phyloP scores from a whole-genome alignment of 2,113 vertebrate genomes.

The Apteryx owenii region DNA sequence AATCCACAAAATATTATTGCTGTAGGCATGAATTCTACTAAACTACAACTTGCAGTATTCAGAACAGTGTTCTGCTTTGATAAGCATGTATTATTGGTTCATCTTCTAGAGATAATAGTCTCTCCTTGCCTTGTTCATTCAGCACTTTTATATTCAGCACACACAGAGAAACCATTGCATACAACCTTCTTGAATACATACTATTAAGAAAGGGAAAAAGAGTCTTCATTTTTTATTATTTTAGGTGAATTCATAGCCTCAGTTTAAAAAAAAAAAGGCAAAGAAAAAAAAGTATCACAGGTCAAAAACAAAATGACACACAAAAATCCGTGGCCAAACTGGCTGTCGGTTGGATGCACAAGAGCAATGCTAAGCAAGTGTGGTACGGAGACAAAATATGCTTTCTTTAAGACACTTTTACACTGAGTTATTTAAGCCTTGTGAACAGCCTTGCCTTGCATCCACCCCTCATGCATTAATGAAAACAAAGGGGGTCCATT shows the following conservation, averaged over 20 bases:
- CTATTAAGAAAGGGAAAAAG: slow-evolving; percentile 26
- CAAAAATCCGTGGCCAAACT: slow-evolving; percentile 71
- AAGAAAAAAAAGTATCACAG: slow-evolving; percentile 65
- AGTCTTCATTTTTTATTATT: not conserved
- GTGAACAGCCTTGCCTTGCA: slow-evolving; percentile 59
- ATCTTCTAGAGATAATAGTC: not conserved
- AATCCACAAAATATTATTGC: not conserved
- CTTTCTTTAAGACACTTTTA: slow-evolving; percentile 74
- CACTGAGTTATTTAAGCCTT: slow-evolving; percentile 81
- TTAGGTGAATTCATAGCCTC: slow-evolving; percentile 1
- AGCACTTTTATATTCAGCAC: not conserved
- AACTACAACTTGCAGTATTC: not conserved
- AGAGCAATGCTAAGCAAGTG: slow-evolving; percentile 76
- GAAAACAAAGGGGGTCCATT: slow-evolving; percentile 82
- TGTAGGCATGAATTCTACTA: not conserved
- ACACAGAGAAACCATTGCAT: not conserved
- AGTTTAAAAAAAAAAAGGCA: not conserved
- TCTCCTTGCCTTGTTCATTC: not conserved
- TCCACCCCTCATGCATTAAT: slow-evolving; percentile 76
- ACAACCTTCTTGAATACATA: not conserved
- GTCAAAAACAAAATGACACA: slow-evolving; percentile 84
- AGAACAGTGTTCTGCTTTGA: slow-evolving; percentile 17
- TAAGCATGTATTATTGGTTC: slow-evolving; percentile 36
- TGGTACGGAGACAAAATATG: slow-evolving; percentile 77
- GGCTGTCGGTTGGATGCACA: slow-evolving; percentile 75